Evolutionary conservation across 2,113 vertebrate genomes (phyloP), one percentile per base, ranked within the genome.

Genomic region (Anoura caudifer): DNA sequence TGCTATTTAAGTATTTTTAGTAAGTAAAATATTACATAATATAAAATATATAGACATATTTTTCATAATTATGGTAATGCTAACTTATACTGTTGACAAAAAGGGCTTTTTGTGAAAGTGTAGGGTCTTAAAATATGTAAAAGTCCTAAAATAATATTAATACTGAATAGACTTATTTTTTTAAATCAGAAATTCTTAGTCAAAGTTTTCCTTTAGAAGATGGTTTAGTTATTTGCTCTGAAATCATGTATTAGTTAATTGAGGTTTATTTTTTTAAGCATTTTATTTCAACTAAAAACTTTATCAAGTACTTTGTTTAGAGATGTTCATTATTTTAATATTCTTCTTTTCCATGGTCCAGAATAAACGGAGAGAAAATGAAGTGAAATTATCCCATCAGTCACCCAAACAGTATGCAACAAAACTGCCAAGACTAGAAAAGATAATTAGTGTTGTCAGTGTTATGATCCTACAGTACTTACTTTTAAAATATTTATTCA

Each of bases 371-470:
- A 97, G 87, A 93, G 90, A 96, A 97, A 67, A 2, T 97, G 43
- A 91, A 97, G 82, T 76, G 59, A 96, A 97, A 87, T 93, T 88
- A 82, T 63, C 77, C 94, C 95, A 91, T 97, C 95, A 95, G 82
- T 97, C 91, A 95, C 33, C 91, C 97, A 96, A 97, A 97, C 85
- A 95, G 54, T 92, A 19, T 95, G n/a, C 83, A 82, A 91, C 93
- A 22, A 94, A 94, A 75, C 95, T 98, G 87, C 86, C 93, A 50
- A 69, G 20, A 93, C 5, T 90, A 65, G 90, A 77, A 50, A 95
- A 96, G 87, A 45, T 91, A 80, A 92, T 97, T 97, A 92, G 96
- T 96, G 87, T 97, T 97, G 97, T 96, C 97, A 97, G 82, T 97
- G 93, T 96, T 97, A 95, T 96, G 84, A 98, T 97, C 95, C 97